Conservation (phyloP, 2,888 invertebrate genomes). For the Rhagonycha fulva region DNA sequence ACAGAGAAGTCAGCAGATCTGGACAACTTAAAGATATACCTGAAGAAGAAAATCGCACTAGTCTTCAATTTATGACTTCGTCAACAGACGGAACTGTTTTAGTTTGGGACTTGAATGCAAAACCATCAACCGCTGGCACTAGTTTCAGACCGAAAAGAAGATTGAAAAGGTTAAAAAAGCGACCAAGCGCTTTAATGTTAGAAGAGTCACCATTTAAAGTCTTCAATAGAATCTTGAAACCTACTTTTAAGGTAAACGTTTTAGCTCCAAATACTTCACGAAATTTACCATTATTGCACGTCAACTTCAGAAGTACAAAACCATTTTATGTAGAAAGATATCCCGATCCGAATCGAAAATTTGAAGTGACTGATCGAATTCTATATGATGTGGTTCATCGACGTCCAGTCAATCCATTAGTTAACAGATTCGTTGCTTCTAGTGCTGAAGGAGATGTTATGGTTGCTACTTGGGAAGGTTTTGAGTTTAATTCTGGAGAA, state of each 20-base stretch:
- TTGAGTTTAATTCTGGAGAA: constrained; percentile 64
- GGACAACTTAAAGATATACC: constrained; percentile 59
- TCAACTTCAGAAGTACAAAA: constrained; percentile 53
- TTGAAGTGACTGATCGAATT: constrained; percentile 24
- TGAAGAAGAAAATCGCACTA: constrained; percentile 48
- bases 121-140: constrained; percentile 34
- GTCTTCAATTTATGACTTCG: constrained; percentile 67
- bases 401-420: constrained; percentile 7
- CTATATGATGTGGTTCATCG: constrained; percentile 24
- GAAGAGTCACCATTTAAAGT: constrained; percentile 65
- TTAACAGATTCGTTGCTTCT: constrained; percentile 40
- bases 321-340: constrained; percentile 49
- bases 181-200: constrained; percentile 63
- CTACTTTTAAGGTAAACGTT: constrained; percentile 63
- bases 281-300: constrained; percentile 40
- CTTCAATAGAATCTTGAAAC: constrained; percentile 65
- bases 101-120: constrained; percentile 71
- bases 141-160: constrained; percentile 35
- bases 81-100: constrained; percentile 70
- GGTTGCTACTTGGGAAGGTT: constrained; percentile 67
- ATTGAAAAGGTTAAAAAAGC: constrained; percentile 56
- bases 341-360: constrained; percentile 16
- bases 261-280: constrained; percentile 45
- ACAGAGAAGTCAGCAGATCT: constrained; percentile 61
- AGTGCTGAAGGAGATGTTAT: constrained; percentile 46